A percentile compares a stretch with the other conserved stretches of the same genome.
Conservation (phyloP, 2,113 vertebrate species). For the Sebastes fasciatus region DNA sequence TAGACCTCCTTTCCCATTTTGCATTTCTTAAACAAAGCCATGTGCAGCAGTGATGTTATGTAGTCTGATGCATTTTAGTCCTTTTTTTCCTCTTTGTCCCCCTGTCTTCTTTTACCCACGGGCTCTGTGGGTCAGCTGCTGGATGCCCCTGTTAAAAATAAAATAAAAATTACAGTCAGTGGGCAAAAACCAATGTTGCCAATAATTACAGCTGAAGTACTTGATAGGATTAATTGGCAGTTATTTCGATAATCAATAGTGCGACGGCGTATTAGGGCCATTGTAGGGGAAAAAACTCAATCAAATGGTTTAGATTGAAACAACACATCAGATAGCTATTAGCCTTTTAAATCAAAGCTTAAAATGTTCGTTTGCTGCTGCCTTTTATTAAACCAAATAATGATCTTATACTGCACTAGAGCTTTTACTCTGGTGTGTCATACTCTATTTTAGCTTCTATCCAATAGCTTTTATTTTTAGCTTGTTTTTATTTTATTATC, state of each 20-base stretch:
- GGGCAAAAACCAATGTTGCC: not conserved
- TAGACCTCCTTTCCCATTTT: conserved; percentile 67
- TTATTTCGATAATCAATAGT: not conserved
- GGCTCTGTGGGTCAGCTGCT: not conserved
- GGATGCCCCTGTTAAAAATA: conserved; percentile 35
- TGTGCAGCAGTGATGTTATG: conserved; percentile 36
- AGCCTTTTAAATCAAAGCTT: no score
- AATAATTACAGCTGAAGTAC: not conserved
- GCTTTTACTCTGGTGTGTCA: no score
- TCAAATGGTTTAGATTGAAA: no score
- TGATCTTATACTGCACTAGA: no score
- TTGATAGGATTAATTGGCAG: not conserved
- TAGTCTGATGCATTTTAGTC: conserved; percentile 39
- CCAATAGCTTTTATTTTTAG: no score
- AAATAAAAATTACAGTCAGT: conserved; percentile 5
- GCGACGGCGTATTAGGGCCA: no score
- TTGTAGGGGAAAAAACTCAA: no score
- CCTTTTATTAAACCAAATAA: no score
- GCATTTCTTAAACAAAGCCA: conserved; percentile 56
- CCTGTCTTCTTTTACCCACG: conserved; percentile 31
- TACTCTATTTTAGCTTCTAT: no score
- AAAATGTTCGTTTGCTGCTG: no score
- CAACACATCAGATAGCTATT: no score
- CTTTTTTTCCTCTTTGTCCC: conserved; percentile 8
- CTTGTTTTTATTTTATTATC: no score